Conservation (phyloP, 92 coral and sea anemone genomes). For the Galaxea fascicularis region DNA sequence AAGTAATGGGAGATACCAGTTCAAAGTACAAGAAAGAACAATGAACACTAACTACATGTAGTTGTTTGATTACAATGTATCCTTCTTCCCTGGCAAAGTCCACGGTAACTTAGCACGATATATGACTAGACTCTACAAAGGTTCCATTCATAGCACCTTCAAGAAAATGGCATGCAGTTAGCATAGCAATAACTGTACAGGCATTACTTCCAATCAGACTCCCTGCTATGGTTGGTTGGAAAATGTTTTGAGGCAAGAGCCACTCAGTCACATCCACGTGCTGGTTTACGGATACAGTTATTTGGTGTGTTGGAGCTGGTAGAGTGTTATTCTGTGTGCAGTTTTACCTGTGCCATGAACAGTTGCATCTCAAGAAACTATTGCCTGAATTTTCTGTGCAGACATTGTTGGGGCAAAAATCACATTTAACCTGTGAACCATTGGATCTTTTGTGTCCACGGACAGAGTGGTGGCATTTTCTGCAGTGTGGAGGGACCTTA, state of each 20-base stretch:
- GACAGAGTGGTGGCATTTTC: slow-evolving; percentile 22
- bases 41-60: too few relatives aligned
- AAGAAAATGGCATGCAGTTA: too few relatives aligned
- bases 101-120: too few relatives aligned
- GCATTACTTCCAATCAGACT: slow-evolving; percentile 10
- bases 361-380: not conserved
- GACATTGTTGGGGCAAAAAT: not conserved
- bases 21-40: too few relatives aligned
- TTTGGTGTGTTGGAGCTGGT: slow-evolving; percentile 8
- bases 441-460: slow-evolving; percentile 21
- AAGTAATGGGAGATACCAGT: too few relatives aligned
- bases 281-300: not conserved
- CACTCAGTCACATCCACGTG: slow-evolving; percentile 12
- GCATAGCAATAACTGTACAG: too few relatives aligned
- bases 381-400: not conserved
- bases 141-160: too few relatives aligned
- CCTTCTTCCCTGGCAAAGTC: too few relatives aligned
- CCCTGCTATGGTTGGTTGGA: slow-evolving; percentile 5
- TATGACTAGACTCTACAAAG: too few relatives aligned
- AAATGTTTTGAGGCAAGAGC: slow-evolving; percentile 11
- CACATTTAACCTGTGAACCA: slow-evolving; percentile 6
- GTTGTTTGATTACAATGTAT: too few relatives aligned
- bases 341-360: slow-evolving; percentile 28
- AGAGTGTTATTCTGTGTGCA: not conserved
- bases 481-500: slow-evolving; percentile 30